Evolutionary conservation across 1,140 invertebrate species (phyloP).

Genomic region (Trialeurodes vaporariorum): DNA sequence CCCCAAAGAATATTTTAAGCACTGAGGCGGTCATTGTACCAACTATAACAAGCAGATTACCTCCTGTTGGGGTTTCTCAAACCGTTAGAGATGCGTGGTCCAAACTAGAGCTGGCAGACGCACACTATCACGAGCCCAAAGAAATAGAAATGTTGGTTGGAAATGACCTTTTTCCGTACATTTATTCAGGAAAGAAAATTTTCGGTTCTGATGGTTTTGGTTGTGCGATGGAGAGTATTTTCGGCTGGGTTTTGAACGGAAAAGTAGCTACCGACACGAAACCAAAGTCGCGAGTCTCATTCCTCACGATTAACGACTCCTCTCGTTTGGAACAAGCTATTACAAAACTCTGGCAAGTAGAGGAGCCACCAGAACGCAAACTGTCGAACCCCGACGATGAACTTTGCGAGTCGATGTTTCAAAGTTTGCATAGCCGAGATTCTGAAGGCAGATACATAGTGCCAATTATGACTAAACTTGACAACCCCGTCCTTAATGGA

Average conservation of each 20-base stretch:
- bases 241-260: slow-evolving; percentile 13
- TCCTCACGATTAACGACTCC: not conserved
- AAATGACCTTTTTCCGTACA: not conserved
- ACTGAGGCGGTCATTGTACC: not conserved
- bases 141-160: not conserved
- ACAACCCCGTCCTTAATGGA: not conserved
- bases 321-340: not conserved
- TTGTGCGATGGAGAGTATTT: not conserved
- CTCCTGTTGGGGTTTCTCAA: not conserved
- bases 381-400: not conserved
- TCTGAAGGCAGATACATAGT: not conserved
- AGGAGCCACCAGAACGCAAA: not conserved
- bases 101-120: slow-evolving; percentile 1
- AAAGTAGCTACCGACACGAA: not conserved
- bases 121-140: not conserved
- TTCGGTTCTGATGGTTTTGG: not conserved
- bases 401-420: not conserved
- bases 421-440: not conserved
- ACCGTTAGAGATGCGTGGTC: not conserved
- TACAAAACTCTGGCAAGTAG: not conserved
- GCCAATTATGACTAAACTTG: not conserved
- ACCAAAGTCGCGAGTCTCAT: not conserved
- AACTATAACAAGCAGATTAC: not conserved
- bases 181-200: not conserved
- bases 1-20: not conserved